A percentile compares a stretch with the other conserved stretches of the same genome.
Conservation (phyloP, 2,888 invertebrate species). For the Stenodera caucasica region DNA sequence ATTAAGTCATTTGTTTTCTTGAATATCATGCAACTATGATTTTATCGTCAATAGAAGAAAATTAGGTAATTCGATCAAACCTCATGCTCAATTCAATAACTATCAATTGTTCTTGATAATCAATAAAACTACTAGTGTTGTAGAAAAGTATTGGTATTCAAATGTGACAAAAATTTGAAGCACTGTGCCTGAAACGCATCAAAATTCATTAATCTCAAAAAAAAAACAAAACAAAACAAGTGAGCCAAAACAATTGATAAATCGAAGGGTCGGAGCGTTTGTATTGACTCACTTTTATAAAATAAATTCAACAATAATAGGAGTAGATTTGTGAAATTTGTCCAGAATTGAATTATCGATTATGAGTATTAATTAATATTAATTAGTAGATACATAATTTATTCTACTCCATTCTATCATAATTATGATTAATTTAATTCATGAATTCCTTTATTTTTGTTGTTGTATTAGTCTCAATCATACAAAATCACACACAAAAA, state of each 20-base stretch:
- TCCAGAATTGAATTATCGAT: no score
- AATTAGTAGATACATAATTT: no score
- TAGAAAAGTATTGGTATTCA: slow-evolving; percentile 69
- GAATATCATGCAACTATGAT: slow-evolving; percentile 16
- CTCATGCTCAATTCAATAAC: slow-evolving; percentile 13
- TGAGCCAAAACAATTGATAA: slow-evolving; percentile 19
- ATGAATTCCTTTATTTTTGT: slow-evolving; percentile 6
- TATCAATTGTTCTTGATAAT: slow-evolving; percentile 18
- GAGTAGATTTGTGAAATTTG: no score
- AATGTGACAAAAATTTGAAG: slow-evolving; percentile 59
- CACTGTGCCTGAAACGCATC: slow-evolving; percentile 34
- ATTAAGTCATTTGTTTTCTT: slow-evolving; percentile 11
- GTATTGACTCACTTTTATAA: slow-evolving; percentile 20
- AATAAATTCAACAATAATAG: no score
- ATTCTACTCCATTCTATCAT: slow-evolving; percentile 9
- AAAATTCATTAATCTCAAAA: background rate
- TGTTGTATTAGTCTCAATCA: slow-evolving; percentile 40
- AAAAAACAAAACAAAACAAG: slow-evolving; percentile 8
- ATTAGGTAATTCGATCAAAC: slow-evolving; percentile 12
- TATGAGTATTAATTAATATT: no score
- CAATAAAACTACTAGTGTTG: slow-evolving; percentile 21
- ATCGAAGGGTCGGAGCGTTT: background rate
- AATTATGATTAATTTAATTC: slow-evolving; percentile 9
- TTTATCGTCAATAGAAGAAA: slow-evolving; percentile 10
- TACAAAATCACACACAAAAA: slow-evolving; percentile 50